These are phyloP conservation scores for Equus quagga DNA, from an alignment of 2,113 vertebrate species.

Conservation along the genomic window DNA sequence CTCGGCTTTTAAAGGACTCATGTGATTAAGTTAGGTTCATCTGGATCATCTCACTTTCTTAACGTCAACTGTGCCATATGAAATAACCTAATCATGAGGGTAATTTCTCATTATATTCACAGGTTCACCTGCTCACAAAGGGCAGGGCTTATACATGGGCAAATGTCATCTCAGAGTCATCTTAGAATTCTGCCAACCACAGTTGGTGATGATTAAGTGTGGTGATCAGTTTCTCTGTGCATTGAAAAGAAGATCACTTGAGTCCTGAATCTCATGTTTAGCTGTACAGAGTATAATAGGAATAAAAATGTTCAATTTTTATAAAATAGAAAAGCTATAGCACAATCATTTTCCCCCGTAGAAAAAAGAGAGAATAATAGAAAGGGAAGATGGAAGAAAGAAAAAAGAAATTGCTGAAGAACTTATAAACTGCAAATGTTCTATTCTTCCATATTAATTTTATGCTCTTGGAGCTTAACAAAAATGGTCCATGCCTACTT, in stretches of 20 bases:
- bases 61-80: neutral
- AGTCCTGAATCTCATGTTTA: neutral
- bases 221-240: neutral
- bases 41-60: neutral
- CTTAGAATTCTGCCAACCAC: neutral
- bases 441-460: neutral
- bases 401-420: neutral
- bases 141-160: neutral
- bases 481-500: neutral
- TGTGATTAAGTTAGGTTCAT: neutral
- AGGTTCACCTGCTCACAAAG: neutral
- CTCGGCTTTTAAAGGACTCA: neutral
- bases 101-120: neutral
- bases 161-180: neutral
- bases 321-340: neutral
- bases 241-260: neutral
- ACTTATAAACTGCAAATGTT: neutral
- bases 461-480: neutral
- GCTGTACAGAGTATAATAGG: neutral
- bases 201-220: neutral
- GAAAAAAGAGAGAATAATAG: neutral
- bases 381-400: neutral
- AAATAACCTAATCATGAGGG: neutral
- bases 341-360: rapidly evolving
- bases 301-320: neutral